Percentiles rank a stretch among this genome's conserved stretches.
These are phyloP conservation scores for Grallaria varia DNA, from an alignment of 2,113 vertebrate genomes.

Conservation along the genomic window DNA sequence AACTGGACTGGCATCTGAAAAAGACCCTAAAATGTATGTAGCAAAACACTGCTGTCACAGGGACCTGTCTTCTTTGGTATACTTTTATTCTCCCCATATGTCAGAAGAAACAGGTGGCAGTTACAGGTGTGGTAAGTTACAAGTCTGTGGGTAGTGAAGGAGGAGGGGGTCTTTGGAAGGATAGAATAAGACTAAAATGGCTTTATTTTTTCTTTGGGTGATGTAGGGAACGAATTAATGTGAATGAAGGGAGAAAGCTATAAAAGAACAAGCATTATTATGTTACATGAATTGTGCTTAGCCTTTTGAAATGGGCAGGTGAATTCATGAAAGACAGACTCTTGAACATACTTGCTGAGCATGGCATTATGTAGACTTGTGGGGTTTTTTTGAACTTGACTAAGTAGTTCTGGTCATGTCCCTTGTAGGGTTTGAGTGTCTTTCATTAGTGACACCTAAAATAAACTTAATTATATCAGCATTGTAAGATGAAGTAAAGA, in stretches of 20 bases:
- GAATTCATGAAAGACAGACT: neutral
- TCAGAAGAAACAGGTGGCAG: neutral
- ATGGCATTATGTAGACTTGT: neutral
- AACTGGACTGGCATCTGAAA: neutral
- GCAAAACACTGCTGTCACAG: neutral
- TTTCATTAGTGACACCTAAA: neutral
- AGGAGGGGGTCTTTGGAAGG: neutral
- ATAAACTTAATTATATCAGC: neutral
- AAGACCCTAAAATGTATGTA: neutral
- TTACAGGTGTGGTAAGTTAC: neutral
- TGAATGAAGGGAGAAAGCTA: neutral
- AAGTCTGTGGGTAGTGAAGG: neutral
- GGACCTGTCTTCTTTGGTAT: neutral
- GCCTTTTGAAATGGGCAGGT: neutral
- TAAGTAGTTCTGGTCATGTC: neutral
- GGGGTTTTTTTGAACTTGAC: neutral
- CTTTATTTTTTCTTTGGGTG: neutral
- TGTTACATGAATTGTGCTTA: neutral
- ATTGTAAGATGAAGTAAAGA: neutral
- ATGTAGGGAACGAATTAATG: neutral
- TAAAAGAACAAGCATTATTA: neutral
- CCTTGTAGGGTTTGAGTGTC: neutral
- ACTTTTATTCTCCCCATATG: neutral
- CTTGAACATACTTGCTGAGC: neutral
- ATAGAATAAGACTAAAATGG: neutral